Evolutionary conservation across 2,888 invertebrate species (phyloP).

Genomic region (Scaptodrosophila latifasciaeformis): DNA sequence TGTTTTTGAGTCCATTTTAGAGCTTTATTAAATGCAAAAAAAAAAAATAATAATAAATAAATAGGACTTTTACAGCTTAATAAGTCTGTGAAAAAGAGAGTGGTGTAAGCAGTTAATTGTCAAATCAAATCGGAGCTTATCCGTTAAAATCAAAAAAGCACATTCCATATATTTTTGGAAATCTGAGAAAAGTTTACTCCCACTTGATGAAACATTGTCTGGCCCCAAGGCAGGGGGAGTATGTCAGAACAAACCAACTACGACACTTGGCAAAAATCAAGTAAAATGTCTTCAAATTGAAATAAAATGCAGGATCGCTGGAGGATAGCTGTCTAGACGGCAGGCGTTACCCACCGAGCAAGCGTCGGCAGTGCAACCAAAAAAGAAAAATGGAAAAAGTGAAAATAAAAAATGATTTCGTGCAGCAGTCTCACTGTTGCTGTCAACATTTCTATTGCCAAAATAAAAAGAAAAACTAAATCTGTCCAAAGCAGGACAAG

Average conservation of each 20-base stretch:
- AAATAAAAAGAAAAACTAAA: conserved; percentile 19
- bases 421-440: conserved; percentile 39
- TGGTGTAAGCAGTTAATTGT: no score
- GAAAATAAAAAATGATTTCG: conserved; percentile 8
- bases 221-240: no score
- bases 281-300: conserved; percentile 53
- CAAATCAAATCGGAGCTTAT: no score
- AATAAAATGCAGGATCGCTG: conserved; percentile 33
- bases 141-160: no score
- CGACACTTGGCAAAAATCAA: conserved; percentile 28
- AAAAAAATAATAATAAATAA: no score
- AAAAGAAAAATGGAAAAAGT: no score
- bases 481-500: neutral
- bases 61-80: no score
- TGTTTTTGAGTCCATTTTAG: no score
- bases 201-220: no score
- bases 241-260: neutral
- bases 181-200: no score
- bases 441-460: conserved; percentile 55
- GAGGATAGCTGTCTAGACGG: neutral
- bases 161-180: no score
- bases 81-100: no score
- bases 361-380: neutral
- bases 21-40: conserved; percentile 38
- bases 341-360: conserved; percentile 4